Base-by-base conservation (phyloP, 1,140 invertebrate genomes). In the Nixonia krombeini region DNA sequence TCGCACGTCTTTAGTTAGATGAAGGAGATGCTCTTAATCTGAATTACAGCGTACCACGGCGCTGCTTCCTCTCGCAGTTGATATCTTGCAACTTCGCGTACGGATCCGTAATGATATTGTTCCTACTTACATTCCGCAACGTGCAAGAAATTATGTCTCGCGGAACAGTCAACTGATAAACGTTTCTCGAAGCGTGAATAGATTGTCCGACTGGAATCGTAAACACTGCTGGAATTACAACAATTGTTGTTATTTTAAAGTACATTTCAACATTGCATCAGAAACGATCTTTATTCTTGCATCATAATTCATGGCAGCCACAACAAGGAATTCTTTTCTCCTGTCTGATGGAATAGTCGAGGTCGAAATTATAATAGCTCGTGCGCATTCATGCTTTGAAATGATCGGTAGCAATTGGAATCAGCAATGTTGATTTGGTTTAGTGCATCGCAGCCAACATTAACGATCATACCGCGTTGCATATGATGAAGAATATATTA, bases 401-500 rank as follows among this genome's bases (percentile, higher is more conserved):
- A 51, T 51, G 47, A 50, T 58, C 45, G 42, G 23, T 8, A 12
- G 29, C 29, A 37, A 40, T 51, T 40, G 41, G 41, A 63, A 55
- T 29, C 7, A 25, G 17, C 2, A 26, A 12, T 33, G 53, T 40
- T 46, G 47, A 57, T 51, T 31, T n/a, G 44, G 4, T 42, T 37
- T 37, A 17, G 23, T 42, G 49, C 58, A 38, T 35, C 37, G n/a
- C n/a, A 45, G 52, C 5, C 26, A 23, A 7, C 33, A 50, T 57
- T 64, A 64, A 56, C 46, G 46, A 64, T 46, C 41, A 33, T 12
- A 45, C 12, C 15, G 18, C 28, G 9, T 46, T 28, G 53, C 28
- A 41, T 29, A 28, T 50, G 46, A 45, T 52, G 35, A 58, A 53
- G 21, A 58, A 58, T 37, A 49, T 17, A 49, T 49, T 38, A 37